Base-by-base conservation (phyloP, 2,797 vertebrate species). In the Muraenolepis orangiensis region DNA sequence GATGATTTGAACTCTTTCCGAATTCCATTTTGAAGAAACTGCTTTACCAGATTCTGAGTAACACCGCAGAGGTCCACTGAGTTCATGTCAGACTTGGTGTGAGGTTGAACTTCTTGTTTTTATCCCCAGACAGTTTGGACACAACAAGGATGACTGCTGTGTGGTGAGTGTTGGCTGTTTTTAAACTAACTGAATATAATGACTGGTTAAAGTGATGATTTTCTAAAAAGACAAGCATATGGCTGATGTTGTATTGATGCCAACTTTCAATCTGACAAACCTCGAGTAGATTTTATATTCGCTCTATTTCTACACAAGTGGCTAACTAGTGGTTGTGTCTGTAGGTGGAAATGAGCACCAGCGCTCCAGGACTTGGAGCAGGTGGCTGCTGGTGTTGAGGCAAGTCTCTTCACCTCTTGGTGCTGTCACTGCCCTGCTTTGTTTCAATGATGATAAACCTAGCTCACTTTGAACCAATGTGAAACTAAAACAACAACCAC, bases 391-490 rank as follows among this genome's bases (percentile, higher is more conserved):
- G 26, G 2, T 5, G 1, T 0, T 0, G 8, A 3, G 51, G 6
- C 3, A 3, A 1, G 11, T 26, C 1, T 3, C 0, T 34, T 2
- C 6, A 16, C 16, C 20, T 69, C 6, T 29, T 18, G 0, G 34
- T n/a, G 67, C 28, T 4, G 0, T 18, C 10, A 31, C 7, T 16
- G 23, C 23, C n/a, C 0, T 0, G 66, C n/a, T 36, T 74, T 79
- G 82, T 91, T 89, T 46, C 92, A 4, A 16, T 93, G 93, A 94
- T 93, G 92, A 89, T 85, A 86, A n/a, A 86, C 91, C 91, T 93
- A 94, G 93, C 93, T 94, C 93, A 94, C 93, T 94, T 93, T 94
- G 93, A 94, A 3, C 76, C 87, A 0, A 83, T 91, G 91, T 94
- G 93, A 94, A 93, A 94, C 82, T 78, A 83, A 38, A 87, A n/a